These are phyloP conservation scores for Virgularia gustaviana DNA, from an alignment of 92 coral and sea anemone genomes.

Conservation along the genomic window DNA sequence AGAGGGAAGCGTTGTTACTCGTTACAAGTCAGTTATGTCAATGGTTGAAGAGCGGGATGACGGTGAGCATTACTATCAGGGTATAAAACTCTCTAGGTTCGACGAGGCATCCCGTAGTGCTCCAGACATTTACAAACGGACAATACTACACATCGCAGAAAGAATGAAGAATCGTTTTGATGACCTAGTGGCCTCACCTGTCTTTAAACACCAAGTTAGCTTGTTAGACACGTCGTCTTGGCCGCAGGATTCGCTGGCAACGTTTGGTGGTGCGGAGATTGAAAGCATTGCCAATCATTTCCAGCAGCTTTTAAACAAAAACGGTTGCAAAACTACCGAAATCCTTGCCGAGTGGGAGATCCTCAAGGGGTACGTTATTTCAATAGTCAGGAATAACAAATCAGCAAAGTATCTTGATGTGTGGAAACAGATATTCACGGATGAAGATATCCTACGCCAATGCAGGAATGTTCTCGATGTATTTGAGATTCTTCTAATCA, in stretches of 20 bases:
- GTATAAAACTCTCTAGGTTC: neutral
- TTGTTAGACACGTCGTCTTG: neutral
- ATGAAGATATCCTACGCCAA: neutral
- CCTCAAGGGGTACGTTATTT: constrained; percentile 28
- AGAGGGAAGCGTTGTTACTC: constrained; percentile 4
- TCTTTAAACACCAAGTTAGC: neutral
- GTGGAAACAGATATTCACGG: constrained; percentile 10
- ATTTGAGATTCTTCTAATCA: constrained; percentile 20
- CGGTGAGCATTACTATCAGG: constrained; percentile 6
- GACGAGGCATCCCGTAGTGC: neutral
- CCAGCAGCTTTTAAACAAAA: neutral
- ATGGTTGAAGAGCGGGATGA: constrained; percentile 9
- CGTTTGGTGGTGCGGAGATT: neutral
- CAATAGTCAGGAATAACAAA: neutral
- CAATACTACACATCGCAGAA: constrained; percentile 2
- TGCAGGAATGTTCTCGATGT: constrained; percentile 23
- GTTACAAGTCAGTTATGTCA: neutral
- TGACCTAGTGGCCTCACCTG: constrained; percentile 6
- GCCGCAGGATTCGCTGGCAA: neutral
- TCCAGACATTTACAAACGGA: neutral
- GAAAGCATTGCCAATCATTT: constrained; percentile 13
- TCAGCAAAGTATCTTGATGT: constrained; percentile 1
- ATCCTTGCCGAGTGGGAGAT: constrained; percentile 29
- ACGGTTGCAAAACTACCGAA: constrained; percentile 14
- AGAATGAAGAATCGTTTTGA: constrained; percentile 31